phyloP scores from a whole-genome alignment of 2,113 vertebrate genomes.

The Phocoena sinus region DNA sequence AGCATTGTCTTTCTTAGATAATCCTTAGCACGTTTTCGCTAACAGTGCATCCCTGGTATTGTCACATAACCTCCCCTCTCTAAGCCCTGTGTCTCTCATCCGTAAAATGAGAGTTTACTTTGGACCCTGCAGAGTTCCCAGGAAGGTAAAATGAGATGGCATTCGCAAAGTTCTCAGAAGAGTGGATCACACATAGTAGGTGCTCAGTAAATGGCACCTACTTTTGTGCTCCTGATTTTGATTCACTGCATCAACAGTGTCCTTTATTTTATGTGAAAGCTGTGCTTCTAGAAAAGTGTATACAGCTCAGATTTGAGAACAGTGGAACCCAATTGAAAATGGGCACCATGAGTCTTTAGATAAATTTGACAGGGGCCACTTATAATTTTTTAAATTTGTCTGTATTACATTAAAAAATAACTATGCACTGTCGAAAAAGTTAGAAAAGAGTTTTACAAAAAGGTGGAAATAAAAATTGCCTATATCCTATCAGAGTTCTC shows the following conservation, averaged over 20 bases:
- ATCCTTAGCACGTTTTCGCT: not conserved
- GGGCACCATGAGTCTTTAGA: not conserved
- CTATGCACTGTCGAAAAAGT: not conserved
- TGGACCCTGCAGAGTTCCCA: not conserved
- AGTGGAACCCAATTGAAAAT: not conserved
- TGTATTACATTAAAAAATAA: not conserved
- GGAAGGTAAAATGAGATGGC: no score
- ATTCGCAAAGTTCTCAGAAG: not conserved
- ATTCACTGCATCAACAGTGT: accelerated
- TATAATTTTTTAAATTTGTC: not conserved
- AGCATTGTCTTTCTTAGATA: not conserved
- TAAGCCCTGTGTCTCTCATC: not conserved
- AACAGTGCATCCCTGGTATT: not conserved
- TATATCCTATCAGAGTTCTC: not conserved
- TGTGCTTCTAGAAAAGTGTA: not conserved
- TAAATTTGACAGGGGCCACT: not conserved
- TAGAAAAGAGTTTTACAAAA: not conserved
- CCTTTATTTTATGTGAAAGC: not conserved
- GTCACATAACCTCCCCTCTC: not conserved
- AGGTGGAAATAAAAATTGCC: not conserved
- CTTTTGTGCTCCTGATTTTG: not conserved
- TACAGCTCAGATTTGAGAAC: not conserved
- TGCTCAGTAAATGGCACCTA: accelerated
- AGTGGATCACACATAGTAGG: accelerated
- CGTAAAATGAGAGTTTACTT: not conserved